Evolutionary conservation across 2,113 vertebrate genomes (phyloP).

Genomic region (Azemiops feae): DNA sequence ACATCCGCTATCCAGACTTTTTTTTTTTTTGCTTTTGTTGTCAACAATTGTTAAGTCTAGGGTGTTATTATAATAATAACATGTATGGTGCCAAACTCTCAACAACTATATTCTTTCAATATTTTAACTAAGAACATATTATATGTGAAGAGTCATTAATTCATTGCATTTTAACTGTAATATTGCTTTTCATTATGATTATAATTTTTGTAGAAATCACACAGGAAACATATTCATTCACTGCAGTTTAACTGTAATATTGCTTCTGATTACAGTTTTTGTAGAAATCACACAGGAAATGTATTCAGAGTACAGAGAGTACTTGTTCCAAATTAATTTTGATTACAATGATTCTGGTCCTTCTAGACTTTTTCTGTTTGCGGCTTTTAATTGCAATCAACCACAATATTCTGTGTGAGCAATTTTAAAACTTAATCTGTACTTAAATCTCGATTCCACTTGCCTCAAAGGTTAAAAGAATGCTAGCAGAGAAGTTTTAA

Average conservation of each 20-base stretch:
- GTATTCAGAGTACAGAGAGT: constrained; percentile 25
- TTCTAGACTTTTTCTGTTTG: constrained; percentile 35
- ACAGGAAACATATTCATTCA: constrained; percentile 15
- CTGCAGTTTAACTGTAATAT: background rate
- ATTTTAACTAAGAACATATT: constrained; percentile 25
- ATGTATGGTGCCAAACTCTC: background rate
- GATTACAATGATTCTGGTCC: constrained; percentile 39
- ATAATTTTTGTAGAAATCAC: background rate
- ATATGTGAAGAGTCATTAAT: background rate
- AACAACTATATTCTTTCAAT: background rate
- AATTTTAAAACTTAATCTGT: constrained; percentile 48
- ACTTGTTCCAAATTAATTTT: constrained; percentile 37
- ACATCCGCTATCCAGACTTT: background rate
- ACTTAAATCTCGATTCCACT: background rate
- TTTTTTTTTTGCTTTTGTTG: background rate
- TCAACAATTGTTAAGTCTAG: background rate
- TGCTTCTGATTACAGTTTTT: constrained; percentile 8
- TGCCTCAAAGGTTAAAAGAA: background rate
- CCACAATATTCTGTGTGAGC: constrained; percentile 42
- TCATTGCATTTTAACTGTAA: background rate
- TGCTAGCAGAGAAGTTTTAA: background rate
- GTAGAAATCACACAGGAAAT: constrained; percentile 4
- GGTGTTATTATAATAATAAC: background rate
- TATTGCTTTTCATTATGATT: background rate
- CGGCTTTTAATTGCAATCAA: constrained; percentile 31